Evolutionary conservation across 2,888 invertebrate genomes (phyloP).

Genomic region (Timema cristinae): DNA sequence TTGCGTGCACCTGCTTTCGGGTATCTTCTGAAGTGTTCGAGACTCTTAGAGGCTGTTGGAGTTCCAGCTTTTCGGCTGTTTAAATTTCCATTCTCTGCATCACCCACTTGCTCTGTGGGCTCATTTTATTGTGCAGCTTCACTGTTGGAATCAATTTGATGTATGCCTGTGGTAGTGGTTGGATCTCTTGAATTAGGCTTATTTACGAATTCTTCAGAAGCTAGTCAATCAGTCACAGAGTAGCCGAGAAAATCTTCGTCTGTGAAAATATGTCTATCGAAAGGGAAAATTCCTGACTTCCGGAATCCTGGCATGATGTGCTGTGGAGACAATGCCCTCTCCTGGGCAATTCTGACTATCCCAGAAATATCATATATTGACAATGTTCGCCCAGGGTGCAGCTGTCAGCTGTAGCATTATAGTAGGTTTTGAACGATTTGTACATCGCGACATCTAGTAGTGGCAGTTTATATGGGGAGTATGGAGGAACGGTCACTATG

Average conservation of each 20-base stretch:
- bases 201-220: background rate
- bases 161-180: background rate
- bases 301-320: slow-evolving; percentile 36
- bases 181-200: background rate
- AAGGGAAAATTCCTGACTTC: slow-evolving; percentile 39
- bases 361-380: slow-evolving; percentile 43
- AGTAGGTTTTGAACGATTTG: slow-evolving; percentile 37
- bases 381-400: slow-evolving; percentile 33
- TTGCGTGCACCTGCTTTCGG: background rate
- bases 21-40: background rate
- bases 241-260: slow-evolving; percentile 37
- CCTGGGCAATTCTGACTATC: slow-evolving; percentile 39
- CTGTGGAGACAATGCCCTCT: slow-evolving; percentile 39
- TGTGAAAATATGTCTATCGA: slow-evolving; percentile 37
- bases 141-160: background rate
- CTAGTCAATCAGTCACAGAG: slow-evolving; percentile 33
- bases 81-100: background rate
- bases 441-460: slow-evolving; percentile 35
- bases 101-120: background rate
- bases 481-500: slow-evolving; percentile 42
- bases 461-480: slow-evolving; percentile 37
- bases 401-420: slow-evolving; percentile 39
- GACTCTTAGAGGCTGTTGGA: background rate
- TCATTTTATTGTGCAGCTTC: slow-evolving; percentile 4
- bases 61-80: background rate